phyloP scores from a whole-genome alignment of 1,140 invertebrate species.

The Cataglyphis hispanica region DNA sequence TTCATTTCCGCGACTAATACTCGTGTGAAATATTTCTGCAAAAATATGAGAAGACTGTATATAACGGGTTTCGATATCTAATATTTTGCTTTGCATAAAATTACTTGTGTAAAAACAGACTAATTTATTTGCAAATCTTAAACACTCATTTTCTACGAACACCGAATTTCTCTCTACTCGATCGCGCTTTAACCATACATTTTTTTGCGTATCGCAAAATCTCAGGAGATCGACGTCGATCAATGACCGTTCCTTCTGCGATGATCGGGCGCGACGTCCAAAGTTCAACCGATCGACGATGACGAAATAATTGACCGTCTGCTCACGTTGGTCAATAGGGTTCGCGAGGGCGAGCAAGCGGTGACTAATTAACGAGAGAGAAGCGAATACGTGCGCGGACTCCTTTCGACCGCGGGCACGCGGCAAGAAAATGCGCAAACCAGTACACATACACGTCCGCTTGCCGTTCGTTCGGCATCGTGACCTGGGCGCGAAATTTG shows the following conservation, averaged over 20 bases:
- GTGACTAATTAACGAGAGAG: constrained; percentile 71
- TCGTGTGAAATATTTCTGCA: background rate
- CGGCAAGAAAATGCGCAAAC: constrained; percentile 51
- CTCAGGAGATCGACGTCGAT: background rate
- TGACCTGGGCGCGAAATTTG: constrained; percentile 72
- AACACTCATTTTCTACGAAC: no score
- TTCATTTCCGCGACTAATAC: background rate
- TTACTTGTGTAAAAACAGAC: background rate
- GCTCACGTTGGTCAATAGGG: constrained; percentile 70
- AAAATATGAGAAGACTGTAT: background rate
- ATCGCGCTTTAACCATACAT: background rate
- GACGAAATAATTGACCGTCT: constrained; percentile 71
- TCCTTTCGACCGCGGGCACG: no score
- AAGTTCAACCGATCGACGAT: constrained; percentile 30
- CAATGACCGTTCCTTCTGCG: background rate
- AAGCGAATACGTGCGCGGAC: constrained; percentile 9
- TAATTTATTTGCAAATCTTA: background rate
- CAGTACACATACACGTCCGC: constrained; percentile 27
- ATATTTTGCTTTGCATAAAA: background rate
- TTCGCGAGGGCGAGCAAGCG: constrained; percentile 55
- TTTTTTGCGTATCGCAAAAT: background rate
- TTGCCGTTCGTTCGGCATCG: constrained; percentile 23
- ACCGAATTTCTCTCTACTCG: no score
- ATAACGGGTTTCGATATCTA: background rate
- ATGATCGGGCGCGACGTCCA: background rate